Base-by-base conservation (phyloP, 1,140 invertebrate species). In the Batillaria attramentaria region DNA sequence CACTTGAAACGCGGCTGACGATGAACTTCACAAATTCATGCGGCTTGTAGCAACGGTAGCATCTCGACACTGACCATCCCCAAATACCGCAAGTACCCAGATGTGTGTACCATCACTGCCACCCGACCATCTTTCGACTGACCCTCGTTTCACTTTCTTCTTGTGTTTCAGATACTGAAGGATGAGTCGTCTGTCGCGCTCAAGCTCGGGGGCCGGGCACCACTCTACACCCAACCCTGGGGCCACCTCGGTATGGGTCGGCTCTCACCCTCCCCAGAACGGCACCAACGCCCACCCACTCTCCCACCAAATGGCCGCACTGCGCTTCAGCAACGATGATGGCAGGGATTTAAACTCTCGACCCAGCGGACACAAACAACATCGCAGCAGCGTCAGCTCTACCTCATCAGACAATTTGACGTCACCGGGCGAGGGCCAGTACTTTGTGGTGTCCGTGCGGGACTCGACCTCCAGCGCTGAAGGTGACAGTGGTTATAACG, bases 231-330 rank as follows among this genome's bases (percentile, higher is more conserved):
- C 35, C 35, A 31, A 50, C 33, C 57, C 73, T 20, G 73, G 54
- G 16, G 73, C 31, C 5, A 42, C 73, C 0, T 65, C 73, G 20
- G 73, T 75, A 0, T 75, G 73, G 73, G 73, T 75, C 20, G 54
- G 57, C 20, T 28, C 20, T 28, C 54, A 39, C 16, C 72, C 43
- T 3, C 2, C 66, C 39, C 33, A 10, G 3, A 28, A 18, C 66
- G 18, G 10, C 66, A 10, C 35, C 16, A 39, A 4, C 33, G 6
- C 10, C 62, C 66, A 37, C 66, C 13, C 41, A 24, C 68, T 13
- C 68, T 10, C n/a, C 24, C 20, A n/a, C 41, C 6, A 18, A n/a
- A n/a, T n/a, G n/a, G n/a, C n/a, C n/a, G n/a, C n/a, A n/a, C n/a
- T n/a, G n/a, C n/a, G n/a, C n/a, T n/a, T n/a, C n/a, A n/a, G n/a